phyloP scores from a whole-genome alignment of 2,888 invertebrate genomes.

The Cryptocephalus moraei region DNA sequence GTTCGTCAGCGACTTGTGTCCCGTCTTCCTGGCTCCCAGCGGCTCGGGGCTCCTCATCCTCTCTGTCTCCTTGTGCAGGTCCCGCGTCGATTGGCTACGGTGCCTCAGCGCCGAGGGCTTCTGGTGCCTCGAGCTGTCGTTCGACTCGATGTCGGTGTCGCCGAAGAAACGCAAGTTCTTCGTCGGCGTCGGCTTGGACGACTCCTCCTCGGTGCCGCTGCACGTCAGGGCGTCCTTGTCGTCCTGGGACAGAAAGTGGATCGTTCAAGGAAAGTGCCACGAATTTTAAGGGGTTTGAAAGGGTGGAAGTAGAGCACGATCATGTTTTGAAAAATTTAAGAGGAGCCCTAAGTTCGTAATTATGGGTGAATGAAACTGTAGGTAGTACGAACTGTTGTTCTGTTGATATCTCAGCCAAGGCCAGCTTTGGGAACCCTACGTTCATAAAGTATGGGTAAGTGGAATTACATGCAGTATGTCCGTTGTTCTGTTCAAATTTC shows the following conservation, averaged over 20 bases:
- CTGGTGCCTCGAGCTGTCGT: slow-evolving; percentile 40
- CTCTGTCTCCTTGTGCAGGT: slow-evolving; percentile 50
- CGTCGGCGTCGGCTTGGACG: slow-evolving; percentile 38
- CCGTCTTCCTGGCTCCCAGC: slow-evolving; percentile 33
- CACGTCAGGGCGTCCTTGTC: slow-evolving; percentile 40
- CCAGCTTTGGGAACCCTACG: too few relatives aligned
- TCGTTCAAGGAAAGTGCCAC: too few relatives aligned
- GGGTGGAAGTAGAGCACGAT: too few relatives aligned
- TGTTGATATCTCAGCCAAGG: too few relatives aligned
- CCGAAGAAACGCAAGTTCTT: slow-evolving; percentile 77
- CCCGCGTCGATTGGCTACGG: slow-evolving; percentile 36
- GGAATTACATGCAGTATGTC: too few relatives aligned
- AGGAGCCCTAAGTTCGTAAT: too few relatives aligned
- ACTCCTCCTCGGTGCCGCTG: slow-evolving; percentile 39
- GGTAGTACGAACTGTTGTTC: too few relatives aligned
- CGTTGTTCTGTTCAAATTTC: too few relatives aligned
- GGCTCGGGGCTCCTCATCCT: slow-evolving; percentile 18
- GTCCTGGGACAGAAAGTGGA: slow-evolving; percentile 27
- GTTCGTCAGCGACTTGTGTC: slow-evolving; percentile 35
- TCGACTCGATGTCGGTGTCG: slow-evolving; percentile 71
- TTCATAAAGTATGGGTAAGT: too few relatives aligned
- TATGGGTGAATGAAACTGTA: too few relatives aligned
- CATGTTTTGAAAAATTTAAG: too few relatives aligned
- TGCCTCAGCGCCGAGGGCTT: slow-evolving; percentile 15
- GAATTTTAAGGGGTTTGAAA: too few relatives aligned